phyloP scores from a whole-genome alignment of 1,140 invertebrate genomes.

The Rhysida immarginata region DNA sequence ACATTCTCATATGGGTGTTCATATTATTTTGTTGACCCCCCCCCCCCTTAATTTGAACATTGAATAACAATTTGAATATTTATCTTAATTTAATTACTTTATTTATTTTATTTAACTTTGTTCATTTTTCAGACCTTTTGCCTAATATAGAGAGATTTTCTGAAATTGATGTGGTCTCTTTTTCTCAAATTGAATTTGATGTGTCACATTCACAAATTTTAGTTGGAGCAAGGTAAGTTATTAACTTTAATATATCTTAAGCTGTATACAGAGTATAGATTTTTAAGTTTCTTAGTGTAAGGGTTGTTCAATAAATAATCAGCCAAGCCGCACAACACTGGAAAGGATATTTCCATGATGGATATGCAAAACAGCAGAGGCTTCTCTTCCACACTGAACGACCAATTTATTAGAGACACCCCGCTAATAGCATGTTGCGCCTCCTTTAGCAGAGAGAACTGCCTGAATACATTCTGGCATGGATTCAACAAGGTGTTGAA shows the following conservation, averaged over 20 bases:
- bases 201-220: slow-evolving; percentile 63
- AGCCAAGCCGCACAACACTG: too few relatives aligned
- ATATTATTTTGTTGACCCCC: too few relatives aligned
- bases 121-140: slow-evolving; percentile 20
- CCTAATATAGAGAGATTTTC: slow-evolving; percentile 31
- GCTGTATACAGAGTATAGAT: background rate
- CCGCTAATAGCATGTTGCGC: too few relatives aligned
- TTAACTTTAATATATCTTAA: background rate
- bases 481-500: too few relatives aligned
- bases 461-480: too few relatives aligned
- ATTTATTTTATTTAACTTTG: too few relatives aligned
- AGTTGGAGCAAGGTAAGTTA: slow-evolving; percentile 54
- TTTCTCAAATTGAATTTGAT: slow-evolving; percentile 64
- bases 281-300: background rate
- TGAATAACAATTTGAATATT: too few relatives aligned
- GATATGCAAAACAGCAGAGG: background rate
- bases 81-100: too few relatives aligned
- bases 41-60: too few relatives aligned
- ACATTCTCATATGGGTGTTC: too few relatives aligned
- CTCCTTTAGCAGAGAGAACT: too few relatives aligned
- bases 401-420: background rate
- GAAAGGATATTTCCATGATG: background rate
- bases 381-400: background rate
- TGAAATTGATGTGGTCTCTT: slow-evolving; percentile 48
- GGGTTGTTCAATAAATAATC: too few relatives aligned